Evolutionary conservation across 2,113 vertebrate species (phyloP).

Genomic region (Pollachius pollachius): DNA sequence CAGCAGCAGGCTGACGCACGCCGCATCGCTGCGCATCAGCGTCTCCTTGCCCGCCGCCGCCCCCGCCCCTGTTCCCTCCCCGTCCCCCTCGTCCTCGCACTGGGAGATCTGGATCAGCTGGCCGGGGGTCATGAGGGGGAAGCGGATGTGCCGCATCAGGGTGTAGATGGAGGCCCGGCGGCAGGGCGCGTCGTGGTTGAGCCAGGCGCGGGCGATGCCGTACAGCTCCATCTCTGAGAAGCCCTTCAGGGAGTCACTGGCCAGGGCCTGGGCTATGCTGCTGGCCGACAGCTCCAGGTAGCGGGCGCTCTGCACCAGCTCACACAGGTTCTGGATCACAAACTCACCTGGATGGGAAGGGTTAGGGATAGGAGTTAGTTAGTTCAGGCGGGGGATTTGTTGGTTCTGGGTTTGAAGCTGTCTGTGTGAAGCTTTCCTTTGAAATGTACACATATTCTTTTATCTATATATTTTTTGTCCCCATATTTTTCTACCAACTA

Average conservation of each 20-base stretch:
- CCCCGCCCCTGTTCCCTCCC: constrained; percentile 14
- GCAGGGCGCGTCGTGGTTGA: constrained; percentile 53
- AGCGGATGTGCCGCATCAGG: constrained; percentile 77
- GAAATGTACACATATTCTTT: too few species aligned
- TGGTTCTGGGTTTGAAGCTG: too few species aligned
- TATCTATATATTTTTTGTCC: too few species aligned
- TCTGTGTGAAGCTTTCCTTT: too few species aligned
- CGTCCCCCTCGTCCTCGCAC: constrained; percentile 59
- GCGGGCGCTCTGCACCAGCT: constrained; percentile 54
- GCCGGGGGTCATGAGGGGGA: constrained; percentile 75
- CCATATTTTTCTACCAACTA: too few species aligned
- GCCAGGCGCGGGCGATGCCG: constrained; percentile 68
- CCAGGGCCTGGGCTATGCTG: constrained; percentile 63
- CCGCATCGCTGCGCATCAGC: constrained; percentile 71
- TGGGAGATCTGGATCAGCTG: constrained; percentile 80
- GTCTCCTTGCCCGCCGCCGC: constrained; percentile 6
- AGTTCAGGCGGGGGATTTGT: not conserved
- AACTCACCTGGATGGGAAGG: constrained; percentile 50
- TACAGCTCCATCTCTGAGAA: constrained; percentile 78
- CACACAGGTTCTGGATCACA: constrained; percentile 70
- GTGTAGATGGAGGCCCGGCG: constrained; percentile 53
- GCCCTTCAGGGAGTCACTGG: constrained; percentile 68
- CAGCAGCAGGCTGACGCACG: constrained; percentile 79
- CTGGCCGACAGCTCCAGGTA: constrained; percentile 67
- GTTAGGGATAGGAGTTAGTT: not conserved